Conservation (phyloP, 2,113 vertebrate species). For the Cavia aperea region DNA sequence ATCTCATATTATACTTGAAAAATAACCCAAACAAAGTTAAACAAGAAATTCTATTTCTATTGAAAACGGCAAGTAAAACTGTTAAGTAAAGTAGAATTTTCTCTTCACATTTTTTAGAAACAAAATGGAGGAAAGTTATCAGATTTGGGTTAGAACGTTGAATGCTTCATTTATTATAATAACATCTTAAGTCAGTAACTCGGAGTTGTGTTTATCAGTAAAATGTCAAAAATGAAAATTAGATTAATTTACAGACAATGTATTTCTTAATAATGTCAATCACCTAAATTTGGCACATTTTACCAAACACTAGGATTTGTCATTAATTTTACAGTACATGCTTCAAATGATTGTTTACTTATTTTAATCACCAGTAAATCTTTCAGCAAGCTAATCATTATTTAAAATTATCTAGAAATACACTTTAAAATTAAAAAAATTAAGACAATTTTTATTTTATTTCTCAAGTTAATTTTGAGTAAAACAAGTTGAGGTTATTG, state of each 20-base stretch:
- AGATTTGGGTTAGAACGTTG: neutral
- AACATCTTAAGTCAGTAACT: neutral
- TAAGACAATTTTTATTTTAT: neutral
- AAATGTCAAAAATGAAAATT: slow-evolving; percentile 1
- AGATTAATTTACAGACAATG: neutral
- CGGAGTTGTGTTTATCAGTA: neutral
- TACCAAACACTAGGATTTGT: neutral
- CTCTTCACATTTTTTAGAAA: neutral
- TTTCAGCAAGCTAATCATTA: neutral
- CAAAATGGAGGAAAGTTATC: neutral
- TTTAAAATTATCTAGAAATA: neutral
- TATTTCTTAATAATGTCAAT: neutral
- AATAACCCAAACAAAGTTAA: neutral
- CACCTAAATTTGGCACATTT: neutral
- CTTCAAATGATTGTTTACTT: neutral
- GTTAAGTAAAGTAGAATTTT: neutral
- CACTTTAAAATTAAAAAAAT: neutral
- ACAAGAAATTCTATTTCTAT: neutral
- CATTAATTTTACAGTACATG: neutral
- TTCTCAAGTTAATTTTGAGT: neutral
- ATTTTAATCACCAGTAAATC: neutral
- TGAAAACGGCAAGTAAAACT: neutral
- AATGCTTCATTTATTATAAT: neutral
- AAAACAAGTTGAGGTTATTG: neutral
- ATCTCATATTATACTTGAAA: neutral